Conservation (phyloP, 2,113 vertebrate species). For the Varanus komodoensis region DNA sequence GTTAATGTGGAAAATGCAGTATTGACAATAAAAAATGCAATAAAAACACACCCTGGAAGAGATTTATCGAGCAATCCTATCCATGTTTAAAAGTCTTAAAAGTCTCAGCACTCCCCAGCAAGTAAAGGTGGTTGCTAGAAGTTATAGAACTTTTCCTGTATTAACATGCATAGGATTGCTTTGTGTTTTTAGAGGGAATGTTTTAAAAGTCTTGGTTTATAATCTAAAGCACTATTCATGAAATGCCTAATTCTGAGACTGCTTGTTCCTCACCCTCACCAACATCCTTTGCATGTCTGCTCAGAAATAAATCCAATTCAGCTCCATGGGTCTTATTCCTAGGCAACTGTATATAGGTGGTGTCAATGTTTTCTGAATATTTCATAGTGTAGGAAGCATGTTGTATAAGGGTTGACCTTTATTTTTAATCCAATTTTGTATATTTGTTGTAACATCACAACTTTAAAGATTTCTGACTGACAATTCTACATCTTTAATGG, state of each 20-base stretch:
- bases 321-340: not conserved
- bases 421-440: not conserved
- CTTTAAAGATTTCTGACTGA: not conserved
- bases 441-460: not conserved
- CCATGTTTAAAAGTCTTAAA: too few relatives aligned
- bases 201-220: not conserved
- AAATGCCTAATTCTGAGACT: not conserved
- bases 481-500: not conserved
- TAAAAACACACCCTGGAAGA: not conserved
- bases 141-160: too few relatives aligned
- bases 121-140: too few relatives aligned
- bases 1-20: not conserved
- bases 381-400: not conserved
- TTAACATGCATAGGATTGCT: too few relatives aligned
- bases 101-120: too few relatives aligned
- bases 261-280: not conserved
- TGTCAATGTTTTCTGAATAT: not conserved
- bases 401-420: too few relatives aligned
- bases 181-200: not conserved
- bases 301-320: not conserved
- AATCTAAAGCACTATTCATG: not conserved
- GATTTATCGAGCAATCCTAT: not conserved
- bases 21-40: not conserved
- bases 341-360: not conserved
- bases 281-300: not conserved